Conservation (phyloP, 1,140 invertebrate genomes). For the Atta colombica region DNA sequence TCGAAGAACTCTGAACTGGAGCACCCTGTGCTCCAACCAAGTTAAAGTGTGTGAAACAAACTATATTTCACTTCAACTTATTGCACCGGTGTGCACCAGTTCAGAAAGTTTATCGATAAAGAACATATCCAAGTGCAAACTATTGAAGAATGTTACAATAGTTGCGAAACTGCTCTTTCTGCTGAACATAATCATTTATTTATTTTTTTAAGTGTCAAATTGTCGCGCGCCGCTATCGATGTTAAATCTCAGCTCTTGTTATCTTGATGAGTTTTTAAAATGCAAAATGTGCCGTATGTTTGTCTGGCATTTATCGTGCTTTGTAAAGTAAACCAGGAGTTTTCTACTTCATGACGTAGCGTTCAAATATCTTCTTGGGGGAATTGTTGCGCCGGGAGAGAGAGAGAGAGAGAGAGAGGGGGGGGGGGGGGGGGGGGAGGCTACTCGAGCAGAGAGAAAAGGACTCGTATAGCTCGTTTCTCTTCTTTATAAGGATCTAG, state of each 20-base stretch:
- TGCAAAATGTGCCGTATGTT: neutral
- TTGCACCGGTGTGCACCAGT: too few species aligned
- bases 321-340: neutral
- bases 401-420: neutral
- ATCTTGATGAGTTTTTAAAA: neutral
- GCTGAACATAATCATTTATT: neutral
- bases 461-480: conserved; percentile 65
- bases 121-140: too few species aligned
- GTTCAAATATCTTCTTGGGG: neutral
- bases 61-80: too few species aligned
- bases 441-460: neutral
- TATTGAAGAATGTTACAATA: too few species aligned
- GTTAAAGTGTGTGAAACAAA: too few species aligned
- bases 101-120: too few species aligned
- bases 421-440: neutral
- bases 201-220: neutral
- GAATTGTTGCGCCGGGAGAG: neutral
- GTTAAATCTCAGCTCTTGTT: neutral
- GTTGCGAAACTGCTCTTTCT: too few species aligned
- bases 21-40: too few species aligned
- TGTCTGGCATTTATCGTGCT: neutral
- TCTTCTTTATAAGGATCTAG: conserved; percentile 73
- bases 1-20: too few species aligned
- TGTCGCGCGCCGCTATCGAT: neutral
- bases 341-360: neutral